Evolutionary conservation across 1,140 invertebrate genomes (phyloP).

Genomic region (Philopotamus ludificatus): DNA sequence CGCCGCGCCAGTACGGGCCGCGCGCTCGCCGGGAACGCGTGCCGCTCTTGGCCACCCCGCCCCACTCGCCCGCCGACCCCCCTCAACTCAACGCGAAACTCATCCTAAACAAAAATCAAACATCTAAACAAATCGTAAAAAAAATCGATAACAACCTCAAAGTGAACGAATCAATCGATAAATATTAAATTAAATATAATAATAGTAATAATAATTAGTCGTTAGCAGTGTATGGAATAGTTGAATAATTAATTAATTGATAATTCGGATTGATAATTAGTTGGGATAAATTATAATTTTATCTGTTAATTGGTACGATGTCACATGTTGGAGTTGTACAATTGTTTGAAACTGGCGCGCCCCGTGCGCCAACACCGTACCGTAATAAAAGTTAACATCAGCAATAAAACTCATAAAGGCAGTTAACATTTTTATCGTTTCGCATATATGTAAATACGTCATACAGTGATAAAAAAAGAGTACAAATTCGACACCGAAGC

Average conservation of each 20-base stretch:
- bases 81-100: neutral
- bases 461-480: no score
- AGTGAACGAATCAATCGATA: no score
- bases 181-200: no score
- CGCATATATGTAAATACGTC: neutral
- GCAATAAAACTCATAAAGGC: conserved; percentile 3
- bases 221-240: no score
- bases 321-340: neutral
- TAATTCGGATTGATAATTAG: no score
- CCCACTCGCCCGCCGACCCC: neutral
- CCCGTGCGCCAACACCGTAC: neutral
- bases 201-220: no score
- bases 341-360: conserved; percentile 10
- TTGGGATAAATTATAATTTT: no score
- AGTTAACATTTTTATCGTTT: conserved; percentile 10
- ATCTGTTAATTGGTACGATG: no score
- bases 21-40: neutral
- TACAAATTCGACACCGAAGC: no score
- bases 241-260: no score
- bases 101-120: neutral
- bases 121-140: neutral
- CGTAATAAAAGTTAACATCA: conserved; percentile 9
- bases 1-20: conserved; percentile 3
- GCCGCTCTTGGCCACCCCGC: neutral
- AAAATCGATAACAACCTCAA: no score